Conservation (phyloP, 2,113 vertebrate species). For the Paedocypris sp. region DNA sequence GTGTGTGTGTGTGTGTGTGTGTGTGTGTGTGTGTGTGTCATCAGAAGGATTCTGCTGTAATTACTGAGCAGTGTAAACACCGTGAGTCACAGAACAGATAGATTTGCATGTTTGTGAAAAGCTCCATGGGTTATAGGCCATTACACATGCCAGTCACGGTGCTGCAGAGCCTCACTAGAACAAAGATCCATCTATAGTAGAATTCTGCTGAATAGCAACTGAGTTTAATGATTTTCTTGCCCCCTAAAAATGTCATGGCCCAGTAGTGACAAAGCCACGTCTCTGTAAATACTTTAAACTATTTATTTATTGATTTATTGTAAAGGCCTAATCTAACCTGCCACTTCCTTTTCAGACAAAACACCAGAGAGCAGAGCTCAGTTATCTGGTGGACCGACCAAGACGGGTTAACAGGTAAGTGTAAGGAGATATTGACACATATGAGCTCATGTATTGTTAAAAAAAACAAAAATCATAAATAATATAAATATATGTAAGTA, state of each 20-base stretch:
- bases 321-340: background rate
- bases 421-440: too few species aligned
- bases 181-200: constrained; percentile 55
- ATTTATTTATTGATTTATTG: background rate
- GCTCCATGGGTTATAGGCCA: constrained; percentile 45
- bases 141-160: constrained; percentile 62
- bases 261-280: background rate
- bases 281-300: too few species aligned
- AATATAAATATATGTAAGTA: too few species aligned
- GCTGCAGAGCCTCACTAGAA: constrained; percentile 51
- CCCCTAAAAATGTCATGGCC: background rate
- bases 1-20: too few species aligned
- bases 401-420: constrained; percentile 94
- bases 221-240: constrained; percentile 29
- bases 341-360: constrained; percentile 74
- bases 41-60: background rate
- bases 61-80: background rate
- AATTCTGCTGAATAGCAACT: constrained; percentile 57
- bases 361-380: constrained; percentile 92
- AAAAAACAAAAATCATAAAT: too few species aligned
- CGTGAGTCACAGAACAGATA: constrained; percentile 11
- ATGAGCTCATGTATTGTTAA: too few species aligned
- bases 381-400: constrained; percentile 95
- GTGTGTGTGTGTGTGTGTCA: too few species aligned
- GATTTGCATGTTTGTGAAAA: constrained; percentile 24